A percentile compares a stretch with the other conserved stretches of the same genome.
These are phyloP conservation scores for Sebastes schlegelii DNA, from an alignment of 2,113 vertebrate genomes.

Conservation along the genomic window DNA sequence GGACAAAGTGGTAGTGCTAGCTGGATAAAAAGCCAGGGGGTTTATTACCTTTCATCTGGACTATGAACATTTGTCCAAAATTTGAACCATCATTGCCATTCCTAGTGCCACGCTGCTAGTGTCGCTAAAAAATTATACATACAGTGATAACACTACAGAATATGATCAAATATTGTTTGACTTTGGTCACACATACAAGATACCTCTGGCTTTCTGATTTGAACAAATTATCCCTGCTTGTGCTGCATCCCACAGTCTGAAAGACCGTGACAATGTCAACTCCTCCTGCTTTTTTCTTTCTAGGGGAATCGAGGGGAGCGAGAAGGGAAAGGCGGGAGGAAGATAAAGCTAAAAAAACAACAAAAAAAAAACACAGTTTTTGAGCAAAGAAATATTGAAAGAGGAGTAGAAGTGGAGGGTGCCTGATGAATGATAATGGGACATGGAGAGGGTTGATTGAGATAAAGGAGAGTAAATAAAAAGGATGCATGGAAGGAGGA, in stretches of 20 bases:
- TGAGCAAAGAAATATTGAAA: constrained; percentile 51
- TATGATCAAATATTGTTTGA: not conserved
- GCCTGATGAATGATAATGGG: constrained; percentile 67
- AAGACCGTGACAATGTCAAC: constrained; percentile 42
- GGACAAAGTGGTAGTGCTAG: not conserved
- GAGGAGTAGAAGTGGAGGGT: constrained; percentile 38
- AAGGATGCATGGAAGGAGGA: constrained; percentile 61
- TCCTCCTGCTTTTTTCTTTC: constrained; percentile 32
- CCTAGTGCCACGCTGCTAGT: not conserved
- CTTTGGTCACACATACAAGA: constrained; percentile 8
- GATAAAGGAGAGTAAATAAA: constrained; percentile 65
- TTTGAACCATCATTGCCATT: not conserved
- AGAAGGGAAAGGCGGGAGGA: not conserved
- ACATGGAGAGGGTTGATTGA: constrained; percentile 48
- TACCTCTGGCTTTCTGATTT: constrained; percentile 9
- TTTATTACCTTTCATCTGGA: constrained; percentile 30
- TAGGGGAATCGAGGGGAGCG: constrained; percentile 1
- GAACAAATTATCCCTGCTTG: constrained; percentile 19
- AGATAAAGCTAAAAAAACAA: constrained; percentile 39
- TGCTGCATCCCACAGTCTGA: constrained; percentile 31
- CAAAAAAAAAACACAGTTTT: not conserved
- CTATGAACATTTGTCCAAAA: constrained; percentile 4
- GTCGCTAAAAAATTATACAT: not conserved
- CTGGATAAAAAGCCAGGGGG: not conserved
- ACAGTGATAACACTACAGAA: not conserved